Evolutionary conservation across 2,113 vertebrate genomes (phyloP).

Genomic region (Amia ocellicauda): DNA sequence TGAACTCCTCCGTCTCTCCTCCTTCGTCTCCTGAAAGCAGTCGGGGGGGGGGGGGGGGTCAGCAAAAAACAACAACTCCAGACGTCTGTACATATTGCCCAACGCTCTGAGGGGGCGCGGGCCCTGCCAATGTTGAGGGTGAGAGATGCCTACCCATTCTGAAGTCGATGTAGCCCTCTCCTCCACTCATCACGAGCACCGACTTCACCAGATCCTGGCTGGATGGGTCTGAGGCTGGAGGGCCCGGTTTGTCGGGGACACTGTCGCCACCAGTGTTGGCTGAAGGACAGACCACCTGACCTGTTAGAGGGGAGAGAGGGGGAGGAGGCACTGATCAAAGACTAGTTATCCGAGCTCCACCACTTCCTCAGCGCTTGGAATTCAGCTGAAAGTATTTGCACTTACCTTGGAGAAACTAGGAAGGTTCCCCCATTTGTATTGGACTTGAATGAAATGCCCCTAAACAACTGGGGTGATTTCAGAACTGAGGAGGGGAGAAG

Average conservation of each 20-base stretch:
- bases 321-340: neutral
- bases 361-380: no score
- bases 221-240: constrained; percentile 58
- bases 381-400: no score
- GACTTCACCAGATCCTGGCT: constrained; percentile 71
- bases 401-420: no score
- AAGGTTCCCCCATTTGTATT: no score
- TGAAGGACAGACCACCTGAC: constrained; percentile 76
- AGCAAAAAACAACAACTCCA: no score
- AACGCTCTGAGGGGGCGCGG: no score
- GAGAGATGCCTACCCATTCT: constrained; percentile 82
- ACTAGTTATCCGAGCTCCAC: no score
- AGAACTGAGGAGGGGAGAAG: no score
- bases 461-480: no score
- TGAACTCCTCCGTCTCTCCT: constrained; percentile 75
- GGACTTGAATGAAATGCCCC: no score
- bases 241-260: constrained; percentile 57
- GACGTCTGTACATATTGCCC: no score
- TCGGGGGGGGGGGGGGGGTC: no score
- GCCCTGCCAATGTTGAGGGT: neutral
- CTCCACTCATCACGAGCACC: constrained; percentile 92
- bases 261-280: constrained; percentile 59
- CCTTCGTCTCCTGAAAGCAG: constrained; percentile 80
- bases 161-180: constrained; percentile 99
- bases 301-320: constrained; percentile 49